A percentile compares a stretch with the other conserved stretches of the same genome.
Conservation (phyloP, 2,113 vertebrate genomes). For the Gallinago jamesoni region DNA sequence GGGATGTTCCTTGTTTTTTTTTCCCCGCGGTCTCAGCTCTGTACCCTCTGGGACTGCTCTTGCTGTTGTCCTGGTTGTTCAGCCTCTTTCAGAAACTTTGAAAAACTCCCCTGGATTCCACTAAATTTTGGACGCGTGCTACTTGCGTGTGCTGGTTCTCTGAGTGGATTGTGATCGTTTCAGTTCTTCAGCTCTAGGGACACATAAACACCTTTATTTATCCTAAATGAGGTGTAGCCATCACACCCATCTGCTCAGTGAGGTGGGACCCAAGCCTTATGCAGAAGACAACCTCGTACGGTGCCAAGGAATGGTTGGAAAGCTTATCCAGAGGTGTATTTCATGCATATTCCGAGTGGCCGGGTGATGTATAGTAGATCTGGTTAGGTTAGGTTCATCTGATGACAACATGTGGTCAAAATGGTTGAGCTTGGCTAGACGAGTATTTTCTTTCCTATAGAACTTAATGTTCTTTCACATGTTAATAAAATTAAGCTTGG, state of each 20-base stretch:
- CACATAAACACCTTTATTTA: neutral
- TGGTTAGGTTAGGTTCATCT: neutral
- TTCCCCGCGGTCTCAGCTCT: neutral
- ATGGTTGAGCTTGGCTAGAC: neutral
- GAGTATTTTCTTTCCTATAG: neutral
- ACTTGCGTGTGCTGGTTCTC: neutral
- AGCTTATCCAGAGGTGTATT: neutral
- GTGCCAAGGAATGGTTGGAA: neutral
- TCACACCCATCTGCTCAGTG: neutral
- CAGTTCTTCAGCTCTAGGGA: neutral
- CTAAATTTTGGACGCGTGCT: neutral
- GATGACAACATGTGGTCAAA: neutral
- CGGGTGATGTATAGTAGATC: neutral
- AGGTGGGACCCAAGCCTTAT: neutral
- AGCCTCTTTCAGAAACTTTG: neutral
- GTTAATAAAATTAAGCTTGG: constrained; percentile 1
- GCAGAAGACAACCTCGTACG: neutral
- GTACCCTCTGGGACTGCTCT: neutral
- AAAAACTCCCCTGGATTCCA: neutral
- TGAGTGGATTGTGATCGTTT: neutral
- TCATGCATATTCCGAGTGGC: neutral
- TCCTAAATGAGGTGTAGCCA: neutral
- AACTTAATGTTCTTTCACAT: no score
- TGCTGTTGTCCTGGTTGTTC: neutral
- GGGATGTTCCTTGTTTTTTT: neutral